A percentile compares a stretch with the other conserved stretches of the same genome.
phyloP scores from a whole-genome alignment of 2,113 vertebrate species.

The Epinephelus moara region DNA sequence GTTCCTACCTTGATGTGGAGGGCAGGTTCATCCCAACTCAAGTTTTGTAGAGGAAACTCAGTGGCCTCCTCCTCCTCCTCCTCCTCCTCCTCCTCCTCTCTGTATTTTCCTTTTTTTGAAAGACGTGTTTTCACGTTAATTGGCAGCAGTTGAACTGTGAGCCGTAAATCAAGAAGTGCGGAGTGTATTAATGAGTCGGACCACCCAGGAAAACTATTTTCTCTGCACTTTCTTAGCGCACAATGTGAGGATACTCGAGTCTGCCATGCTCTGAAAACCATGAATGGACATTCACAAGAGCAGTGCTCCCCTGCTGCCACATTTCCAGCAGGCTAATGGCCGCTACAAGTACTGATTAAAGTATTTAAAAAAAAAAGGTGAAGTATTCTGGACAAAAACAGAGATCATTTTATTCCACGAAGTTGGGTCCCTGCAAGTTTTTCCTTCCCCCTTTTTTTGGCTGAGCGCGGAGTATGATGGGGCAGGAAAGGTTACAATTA shows the following conservation, averaged over 20 bases:
- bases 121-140: constrained; percentile 80
- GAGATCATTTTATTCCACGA: constrained; percentile 21
- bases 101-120: constrained; percentile 10
- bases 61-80: constrained; percentile 58
- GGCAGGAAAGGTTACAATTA: not conserved
- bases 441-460: not conserved
- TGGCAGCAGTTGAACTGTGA: constrained; percentile 86
- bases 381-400: constrained; percentile 59
- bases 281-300: constrained; percentile 82
- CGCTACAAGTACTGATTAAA: constrained; percentile 56
- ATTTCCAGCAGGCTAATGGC: constrained; percentile 66
- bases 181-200: constrained; percentile 84
- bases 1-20: constrained; percentile 68
- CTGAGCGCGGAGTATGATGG: not conserved
- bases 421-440: not conserved
- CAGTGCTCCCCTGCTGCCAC: constrained; percentile 72
- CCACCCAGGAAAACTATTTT: constrained; percentile 84
- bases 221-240: constrained; percentile 73
- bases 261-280: constrained; percentile 76
- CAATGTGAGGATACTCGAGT: constrained; percentile 82
- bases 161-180: constrained; percentile 87
- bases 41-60: constrained; percentile 47
- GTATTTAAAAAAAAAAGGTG: constrained; percentile 35
- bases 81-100: constrained; percentile 55
- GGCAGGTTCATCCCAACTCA: constrained; percentile 53